Evolutionary conservation across 2,797 vertebrate species (phyloP), one percentile per base, ranked within the genome.

Genomic region (Menidia menidia): DNA sequence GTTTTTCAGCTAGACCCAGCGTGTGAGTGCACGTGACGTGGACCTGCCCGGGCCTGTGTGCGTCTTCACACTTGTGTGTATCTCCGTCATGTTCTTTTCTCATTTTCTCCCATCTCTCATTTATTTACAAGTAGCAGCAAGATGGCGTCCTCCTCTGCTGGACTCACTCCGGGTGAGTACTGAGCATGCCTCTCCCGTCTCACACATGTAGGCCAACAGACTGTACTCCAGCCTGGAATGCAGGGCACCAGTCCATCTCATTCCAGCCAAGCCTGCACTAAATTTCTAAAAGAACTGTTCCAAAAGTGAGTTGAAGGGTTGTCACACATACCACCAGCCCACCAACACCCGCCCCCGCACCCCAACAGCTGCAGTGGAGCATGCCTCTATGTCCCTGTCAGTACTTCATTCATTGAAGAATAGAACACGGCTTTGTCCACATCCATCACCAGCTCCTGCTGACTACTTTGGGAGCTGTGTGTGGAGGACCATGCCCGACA

Each of bases 141-240:
- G 18, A 79, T 30, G 64, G 57, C 35, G 1, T 68, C 33, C 30
- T n/a, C 11, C 4, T 30, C 44, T 4, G 2, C 51, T 1, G 35
- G 25, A 25, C 25, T 25, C 16, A 43, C 5, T 33, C 50, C 45
- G 48, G 55, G 70, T 43, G 62, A 71, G 68, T 9, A 4, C 56
- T 39, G 30, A 53, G 57, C 7, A 6, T 71, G 48, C 54, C 48
- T 64, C 32, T 43, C 43, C 15, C 50, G 30, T 11, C 42, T 33
- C 56, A 82, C 77, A 84, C 70, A 90, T 83, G 82, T 90, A 79
- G 77, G 80, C 73, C 84, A 89, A 59, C 55, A 18, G 57, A 65
- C 25, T 25, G 70, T 18, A 64, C 65, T 14, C 68, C 41, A 18
- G 63, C 47, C 72, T 76, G 88, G 86, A 91, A 91, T 91, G 85